phyloP scores from a whole-genome alignment of 2,888 invertebrate genomes.

The Buathra laborator region DNA sequence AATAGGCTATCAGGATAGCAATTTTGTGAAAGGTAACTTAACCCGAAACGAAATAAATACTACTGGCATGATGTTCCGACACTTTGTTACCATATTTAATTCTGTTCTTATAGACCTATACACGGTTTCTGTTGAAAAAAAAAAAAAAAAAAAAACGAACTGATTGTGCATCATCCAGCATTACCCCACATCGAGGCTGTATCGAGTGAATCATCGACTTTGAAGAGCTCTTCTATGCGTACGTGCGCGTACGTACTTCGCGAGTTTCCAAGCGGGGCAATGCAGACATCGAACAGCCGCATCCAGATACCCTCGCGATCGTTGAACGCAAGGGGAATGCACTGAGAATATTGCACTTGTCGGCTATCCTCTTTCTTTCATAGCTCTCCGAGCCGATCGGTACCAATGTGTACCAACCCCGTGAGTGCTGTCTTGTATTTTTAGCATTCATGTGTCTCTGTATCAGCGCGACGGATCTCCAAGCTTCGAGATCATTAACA shows the following conservation, averaged over 20 bases:
- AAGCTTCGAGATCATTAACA: not conserved
- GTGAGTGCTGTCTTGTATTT: constrained; percentile 31
- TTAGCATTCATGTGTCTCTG: not conserved
- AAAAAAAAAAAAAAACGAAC: too few relatives aligned
- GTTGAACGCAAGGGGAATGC: constrained; percentile 76
- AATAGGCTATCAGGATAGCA: too few relatives aligned
- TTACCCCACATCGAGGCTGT: constrained; percentile 1
- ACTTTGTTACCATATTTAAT: too few relatives aligned
- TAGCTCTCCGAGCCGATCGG: constrained; percentile 21
- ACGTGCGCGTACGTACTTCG: constrained; percentile 10
- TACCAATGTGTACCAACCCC: constrained; percentile 75
- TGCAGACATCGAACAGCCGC: constrained; percentile 76
- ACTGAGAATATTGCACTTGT: constrained; percentile 70
- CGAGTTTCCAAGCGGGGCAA: constrained; percentile 52
- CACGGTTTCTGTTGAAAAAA: too few relatives aligned
- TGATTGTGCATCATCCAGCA: too few relatives aligned
- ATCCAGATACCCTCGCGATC: constrained; percentile 78
- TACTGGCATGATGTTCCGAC: too few relatives aligned
- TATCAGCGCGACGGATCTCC: not conserved
- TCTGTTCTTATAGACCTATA: too few relatives aligned
- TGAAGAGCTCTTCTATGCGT: constrained; percentile 44
- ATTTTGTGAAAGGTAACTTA: too few relatives aligned
- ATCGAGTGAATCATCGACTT: constrained; percentile 45
- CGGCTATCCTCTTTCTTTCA: constrained; percentile 31
- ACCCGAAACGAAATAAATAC: too few relatives aligned